These are phyloP conservation scores for Lateolabrax maculatus DNA, from an alignment of 2,797 vertebrate genomes.

Conservation along the genomic window DNA sequence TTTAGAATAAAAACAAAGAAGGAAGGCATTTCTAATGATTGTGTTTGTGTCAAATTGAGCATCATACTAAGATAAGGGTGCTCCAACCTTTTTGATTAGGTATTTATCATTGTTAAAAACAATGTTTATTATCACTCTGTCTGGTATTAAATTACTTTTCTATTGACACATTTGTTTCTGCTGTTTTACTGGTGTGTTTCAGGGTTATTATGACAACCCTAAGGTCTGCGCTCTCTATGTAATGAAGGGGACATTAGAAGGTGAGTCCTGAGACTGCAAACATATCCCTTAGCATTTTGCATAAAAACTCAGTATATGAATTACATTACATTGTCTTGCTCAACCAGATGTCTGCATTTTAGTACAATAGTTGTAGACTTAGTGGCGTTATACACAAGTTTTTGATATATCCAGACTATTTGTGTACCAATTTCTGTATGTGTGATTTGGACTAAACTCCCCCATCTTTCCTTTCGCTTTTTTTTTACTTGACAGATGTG, in stretches of 20 bases:
- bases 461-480: background rate
- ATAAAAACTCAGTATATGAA: background rate
- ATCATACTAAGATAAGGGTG: background rate
- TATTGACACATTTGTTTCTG: background rate
- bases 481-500: slow-evolving; percentile 87
- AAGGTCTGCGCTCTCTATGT: slow-evolving; percentile 98
- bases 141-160: background rate
- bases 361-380: background rate
- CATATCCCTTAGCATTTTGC: background rate
- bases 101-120: background rate
- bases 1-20: background rate
- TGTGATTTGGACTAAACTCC: background rate
- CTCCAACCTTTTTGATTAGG: background rate
- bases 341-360: background rate
- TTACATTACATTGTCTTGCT: background rate
- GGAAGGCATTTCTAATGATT: background rate
- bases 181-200: slow-evolving; percentile 52
- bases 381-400: background rate
- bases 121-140: background rate
- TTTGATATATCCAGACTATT: background rate
- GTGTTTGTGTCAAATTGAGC: background rate
- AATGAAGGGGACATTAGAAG: slow-evolving; percentile 95
- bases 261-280: slow-evolving; percentile 80
- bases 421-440: background rate
- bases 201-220: slow-evolving; percentile 99